Evolutionary conservation across 2,113 vertebrate species (phyloP), one percentile per base, ranked within the genome.

Genomic region (Actinemys pallida): DNA sequence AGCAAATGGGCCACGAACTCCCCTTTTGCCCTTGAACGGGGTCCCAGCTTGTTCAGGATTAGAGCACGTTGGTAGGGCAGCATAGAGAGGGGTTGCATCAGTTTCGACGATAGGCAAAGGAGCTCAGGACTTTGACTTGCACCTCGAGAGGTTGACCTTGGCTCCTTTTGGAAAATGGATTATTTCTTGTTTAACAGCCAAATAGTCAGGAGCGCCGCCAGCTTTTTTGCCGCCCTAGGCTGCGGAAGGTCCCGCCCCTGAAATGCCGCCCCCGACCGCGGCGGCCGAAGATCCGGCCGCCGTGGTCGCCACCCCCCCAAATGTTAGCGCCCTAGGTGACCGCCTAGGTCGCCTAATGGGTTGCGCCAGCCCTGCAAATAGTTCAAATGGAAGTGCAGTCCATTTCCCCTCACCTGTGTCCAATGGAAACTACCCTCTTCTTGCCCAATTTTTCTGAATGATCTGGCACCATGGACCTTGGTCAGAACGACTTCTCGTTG

Each of bases 151-250:
- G 57, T 29, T 59, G 57, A 29, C 35, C 31, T 22, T 10, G n/a
- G 95, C 92, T 95, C 96, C 91, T 92, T 84, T 95, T 96, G 94
- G 96, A 96, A 97, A 97, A 97, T 91, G 95, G 96, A 92, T 93
- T 95, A 95, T 93, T 95, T 93, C 93, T 97, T 91, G 96, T 97
- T 96, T 96, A 82, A 95, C 35, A 94, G 93, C 94, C 95, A 89
- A 90, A 92, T 95, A 97, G 82, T 95, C 45, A 45, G 45, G 45
- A 45, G 45, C 45, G 6, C 45, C 45, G 45, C 45, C 45, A 45
- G 45, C 45, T 45, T 45, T 45, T 45, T 45, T 45, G 45, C 45
- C 5, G 45, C 45, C 45, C 45, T 45, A 45, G 45, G 45, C 45
- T 45, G 45, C 45, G 45, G 45, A 45, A 45, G 45, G 45, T 45